Base-by-base conservation (phyloP, 2,888 invertebrate genomes). In the Tenthredo mesomela region DNA sequence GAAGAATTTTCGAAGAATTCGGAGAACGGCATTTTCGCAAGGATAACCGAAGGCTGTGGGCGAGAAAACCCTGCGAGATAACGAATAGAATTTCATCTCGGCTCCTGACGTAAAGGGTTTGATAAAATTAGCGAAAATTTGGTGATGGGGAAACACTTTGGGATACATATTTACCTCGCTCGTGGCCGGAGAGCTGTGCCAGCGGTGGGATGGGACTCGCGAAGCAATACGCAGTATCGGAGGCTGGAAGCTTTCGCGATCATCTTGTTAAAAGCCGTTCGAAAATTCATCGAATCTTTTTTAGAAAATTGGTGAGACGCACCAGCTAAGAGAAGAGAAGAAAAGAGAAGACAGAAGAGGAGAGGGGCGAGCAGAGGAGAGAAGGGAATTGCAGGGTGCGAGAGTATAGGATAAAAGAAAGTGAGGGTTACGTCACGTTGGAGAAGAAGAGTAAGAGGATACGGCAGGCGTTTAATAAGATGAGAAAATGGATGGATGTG, bases 261-360 rank as follows among this genome's bases (percentile, higher is more conserved):
- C 78, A 67, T 84, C 84, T 84, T 47, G 78, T 78, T 78, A 61
- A 84, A 43, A 86, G 85, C 75, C 87, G 88, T 88, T 89, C 87
- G 89, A 88, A 88, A 89, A 90, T 89, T 91, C 88, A 89, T 90
- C 88, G 88, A 87, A 86, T 88, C 82, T 82, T 85, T 84, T 86
- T 83, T 37, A 78, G 85, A 85, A 88, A 89, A 88, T 88, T 89
- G 87, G 84, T 58, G 86, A 85, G 84, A 87, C 86, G 71, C 12
- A n/a, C 25, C 37, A 10, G 50, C 21, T 18, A 29, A 50, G 50
- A 40, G 40, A 21, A 21, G 33, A 37, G 75, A 37, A 37, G 54
- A 15, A 40, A 50, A 75, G 70, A 43, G n/a, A 43, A 43, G 33
- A 77, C 7, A 50, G 7, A n/a, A 43, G 33, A 33, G 33, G 9